phyloP scores from a whole-genome alignment of 2,113 vertebrate genomes.

The Zosterops lateralis region DNA sequence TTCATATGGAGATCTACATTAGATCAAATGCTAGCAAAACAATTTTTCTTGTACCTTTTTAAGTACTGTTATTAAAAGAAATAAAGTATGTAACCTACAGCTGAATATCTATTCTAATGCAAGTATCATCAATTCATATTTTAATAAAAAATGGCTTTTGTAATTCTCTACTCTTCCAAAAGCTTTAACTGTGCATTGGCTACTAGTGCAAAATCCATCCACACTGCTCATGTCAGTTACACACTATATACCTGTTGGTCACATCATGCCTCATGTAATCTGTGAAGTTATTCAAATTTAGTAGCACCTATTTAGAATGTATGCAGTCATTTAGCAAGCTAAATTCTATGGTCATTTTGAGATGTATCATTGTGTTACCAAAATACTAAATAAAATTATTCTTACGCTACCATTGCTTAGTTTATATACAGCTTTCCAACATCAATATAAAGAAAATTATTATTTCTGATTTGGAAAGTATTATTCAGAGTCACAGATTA shows the following conservation, averaged over 20 bases:
- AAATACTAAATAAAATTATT: slow-evolving; percentile 68
- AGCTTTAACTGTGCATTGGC: slow-evolving; percentile 62
- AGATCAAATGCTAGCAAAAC: slow-evolving; percentile 63
- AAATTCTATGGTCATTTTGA: neutral
- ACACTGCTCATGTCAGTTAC: neutral
- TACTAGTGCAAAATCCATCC: slow-evolving; percentile 24
- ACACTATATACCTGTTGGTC: neutral
- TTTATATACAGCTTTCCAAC: neutral
- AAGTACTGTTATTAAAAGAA: neutral
- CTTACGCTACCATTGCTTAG: neutral
- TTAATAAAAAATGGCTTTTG: slow-evolving; percentile 10
- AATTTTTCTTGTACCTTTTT: slow-evolving; percentile 26
- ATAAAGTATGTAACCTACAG: neutral
- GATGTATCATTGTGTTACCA: slow-evolving; percentile 17
- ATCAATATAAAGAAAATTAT: neutral
- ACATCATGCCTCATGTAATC: neutral
- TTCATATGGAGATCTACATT: slow-evolving; percentile 69
- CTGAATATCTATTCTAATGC: slow-evolving; percentile 4
- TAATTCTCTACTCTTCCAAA: slow-evolving; percentile 45
- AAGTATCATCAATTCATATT: slow-evolving; percentile 2
- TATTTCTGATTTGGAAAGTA: neutral
- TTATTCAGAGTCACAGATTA: neutral
- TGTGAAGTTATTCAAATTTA: neutral
- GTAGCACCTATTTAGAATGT: slow-evolving; percentile 22
- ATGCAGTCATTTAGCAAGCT: neutral